phyloP scores from a whole-genome alignment of 37 sponge, comb jelly and placozoan species.

The Hormiphora californensis region DNA sequence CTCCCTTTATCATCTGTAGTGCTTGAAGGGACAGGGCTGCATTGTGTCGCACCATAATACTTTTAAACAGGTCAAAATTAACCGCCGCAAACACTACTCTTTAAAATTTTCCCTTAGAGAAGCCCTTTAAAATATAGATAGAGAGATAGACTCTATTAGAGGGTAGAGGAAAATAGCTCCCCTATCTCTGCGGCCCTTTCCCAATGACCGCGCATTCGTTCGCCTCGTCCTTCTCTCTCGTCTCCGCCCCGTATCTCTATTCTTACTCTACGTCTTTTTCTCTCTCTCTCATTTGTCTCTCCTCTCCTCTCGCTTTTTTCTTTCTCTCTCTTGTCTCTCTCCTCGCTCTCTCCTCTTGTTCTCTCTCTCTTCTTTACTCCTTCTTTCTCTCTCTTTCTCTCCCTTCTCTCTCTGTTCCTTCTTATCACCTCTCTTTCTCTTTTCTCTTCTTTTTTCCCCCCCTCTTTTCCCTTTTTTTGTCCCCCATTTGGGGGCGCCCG shows the following conservation, averaged over 20 bases:
- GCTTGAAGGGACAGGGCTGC: conserved; percentile 13
- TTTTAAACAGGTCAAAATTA: conserved; percentile 14
- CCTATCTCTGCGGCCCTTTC: no score
- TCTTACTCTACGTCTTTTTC: neutral
- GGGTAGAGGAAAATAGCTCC: no score
- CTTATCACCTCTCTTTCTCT: neutral
- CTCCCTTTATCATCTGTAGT: conserved; percentile 17
- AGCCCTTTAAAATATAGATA: no score
- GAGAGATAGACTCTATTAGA: no score
- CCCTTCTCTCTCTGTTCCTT: neutral
- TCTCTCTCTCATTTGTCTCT: neutral
- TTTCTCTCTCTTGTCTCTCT: neutral
- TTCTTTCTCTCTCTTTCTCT: neutral
- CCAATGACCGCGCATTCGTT: no score
- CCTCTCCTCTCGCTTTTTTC: neutral
- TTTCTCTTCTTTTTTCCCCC: neutral
- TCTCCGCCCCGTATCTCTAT: neutral
- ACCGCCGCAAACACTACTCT: conserved; percentile 22
- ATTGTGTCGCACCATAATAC: conserved; percentile 22
- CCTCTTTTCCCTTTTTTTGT: no score
- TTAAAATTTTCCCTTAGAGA: no score
- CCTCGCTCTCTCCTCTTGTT: neutral
- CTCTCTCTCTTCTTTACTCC: neutral
- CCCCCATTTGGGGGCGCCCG: no score
- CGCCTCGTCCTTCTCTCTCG: neutral